These are phyloP conservation scores for Helostoma temminkii DNA, from an alignment of 2,797 vertebrate genomes.

Conservation along the genomic window DNA sequence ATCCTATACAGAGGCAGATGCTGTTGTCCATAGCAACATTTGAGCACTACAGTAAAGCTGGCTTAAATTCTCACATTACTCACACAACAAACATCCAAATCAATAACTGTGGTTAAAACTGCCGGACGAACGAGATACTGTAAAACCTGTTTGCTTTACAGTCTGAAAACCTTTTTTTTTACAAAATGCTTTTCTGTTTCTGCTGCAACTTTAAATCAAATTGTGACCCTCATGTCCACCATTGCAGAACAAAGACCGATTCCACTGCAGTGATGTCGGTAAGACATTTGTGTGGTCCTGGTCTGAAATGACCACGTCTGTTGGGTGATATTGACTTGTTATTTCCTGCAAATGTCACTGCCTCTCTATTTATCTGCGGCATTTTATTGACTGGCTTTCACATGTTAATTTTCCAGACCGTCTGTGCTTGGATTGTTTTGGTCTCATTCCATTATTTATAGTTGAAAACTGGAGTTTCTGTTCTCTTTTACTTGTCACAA, in stretches of 20 bases:
- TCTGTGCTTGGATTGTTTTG: neutral
- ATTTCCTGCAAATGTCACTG: no score
- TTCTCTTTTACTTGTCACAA: no score
- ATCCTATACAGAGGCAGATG: conserved; percentile 33
- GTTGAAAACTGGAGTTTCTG: no score
- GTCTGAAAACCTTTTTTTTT: neutral
- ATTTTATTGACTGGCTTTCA: neutral
- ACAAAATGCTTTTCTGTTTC: neutral
- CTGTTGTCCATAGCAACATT: conserved; percentile 56
- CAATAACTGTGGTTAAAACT: neutral
- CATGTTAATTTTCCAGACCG: conserved; percentile 13
- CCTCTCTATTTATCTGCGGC: neutral
- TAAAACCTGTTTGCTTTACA: neutral
- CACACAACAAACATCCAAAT: neutral
- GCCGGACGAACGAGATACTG: neutral
- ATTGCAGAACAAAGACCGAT: conserved; percentile 3
- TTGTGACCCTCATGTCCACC: neutral
- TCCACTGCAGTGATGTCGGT: conserved; percentile 38
- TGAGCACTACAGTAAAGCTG: conserved; percentile 17
- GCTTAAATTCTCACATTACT: neutral
- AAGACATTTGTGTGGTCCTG: neutral
- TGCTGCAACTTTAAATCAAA: conserved; percentile 4
- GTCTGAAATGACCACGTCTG: conserved; percentile 22
- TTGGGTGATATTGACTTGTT: no score
- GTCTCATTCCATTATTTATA: no score